Evolutionary conservation across 2,797 vertebrate species (phyloP).

Genomic region (Lates japonicus): DNA sequence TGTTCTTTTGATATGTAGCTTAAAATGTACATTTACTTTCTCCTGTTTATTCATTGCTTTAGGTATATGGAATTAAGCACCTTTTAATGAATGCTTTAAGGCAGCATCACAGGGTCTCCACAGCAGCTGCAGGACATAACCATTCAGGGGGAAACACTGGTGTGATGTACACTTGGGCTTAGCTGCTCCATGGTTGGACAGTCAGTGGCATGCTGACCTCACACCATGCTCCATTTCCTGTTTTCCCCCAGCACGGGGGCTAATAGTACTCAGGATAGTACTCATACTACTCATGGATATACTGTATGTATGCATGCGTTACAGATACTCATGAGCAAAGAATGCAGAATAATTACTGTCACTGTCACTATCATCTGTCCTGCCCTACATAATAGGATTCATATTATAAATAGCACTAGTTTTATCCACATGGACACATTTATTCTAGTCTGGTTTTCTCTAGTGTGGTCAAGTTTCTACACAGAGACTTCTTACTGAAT

Average conservation of each 20-base stretch:
- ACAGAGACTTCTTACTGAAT: not conserved
- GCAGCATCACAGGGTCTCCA: slow-evolving; percentile 16
- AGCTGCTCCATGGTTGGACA: slow-evolving; percentile 62
- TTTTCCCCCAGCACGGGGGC: slow-evolving; percentile 66
- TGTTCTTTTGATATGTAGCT: not conserved
- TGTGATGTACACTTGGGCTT: slow-evolving; percentile 51
- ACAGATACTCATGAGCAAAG: slow-evolving; percentile 12
- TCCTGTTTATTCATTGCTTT: not conserved
- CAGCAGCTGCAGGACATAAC: slow-evolving; percentile 26
- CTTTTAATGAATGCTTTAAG: slow-evolving; percentile 24
- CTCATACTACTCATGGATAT: slow-evolving; percentile 18
- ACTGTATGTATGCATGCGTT: slow-evolving; percentile 25
- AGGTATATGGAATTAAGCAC: not conserved
- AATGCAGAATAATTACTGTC: slow-evolving; percentile 2
- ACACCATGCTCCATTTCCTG: slow-evolving; percentile 78
- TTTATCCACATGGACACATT: not conserved
- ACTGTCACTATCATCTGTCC: not conserved
- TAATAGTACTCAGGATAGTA: slow-evolving; percentile 43
- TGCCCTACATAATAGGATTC: slow-evolving; percentile 2
- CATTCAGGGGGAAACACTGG: slow-evolving; percentile 49
- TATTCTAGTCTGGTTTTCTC: not conserved
- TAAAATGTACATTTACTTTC: not conserved
- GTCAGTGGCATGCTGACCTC: slow-evolving; percentile 76
- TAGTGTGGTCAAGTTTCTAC: not conserved
- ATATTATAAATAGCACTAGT: not conserved